Percentiles rank a stretch among this genome's conserved stretches.
These are phyloP conservation scores for Illadopsis cleaveri DNA, from an alignment of 2,113 vertebrate genomes.

Conservation along the genomic window DNA sequence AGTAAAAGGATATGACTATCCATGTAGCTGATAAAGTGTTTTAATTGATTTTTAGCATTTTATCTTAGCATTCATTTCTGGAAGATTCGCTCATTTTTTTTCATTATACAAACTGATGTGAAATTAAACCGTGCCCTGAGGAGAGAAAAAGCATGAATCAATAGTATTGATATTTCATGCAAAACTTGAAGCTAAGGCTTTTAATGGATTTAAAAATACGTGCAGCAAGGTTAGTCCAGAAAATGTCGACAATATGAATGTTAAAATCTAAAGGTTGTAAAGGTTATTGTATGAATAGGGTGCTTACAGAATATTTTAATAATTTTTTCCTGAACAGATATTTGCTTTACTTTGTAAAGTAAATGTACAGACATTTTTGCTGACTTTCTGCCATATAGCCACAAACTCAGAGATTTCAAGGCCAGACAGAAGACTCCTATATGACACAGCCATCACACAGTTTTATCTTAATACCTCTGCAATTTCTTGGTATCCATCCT, in stretches of 20 bases:
- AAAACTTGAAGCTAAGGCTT: not conserved
- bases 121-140: constrained; percentile 25
- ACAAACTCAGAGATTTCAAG: not conserved
- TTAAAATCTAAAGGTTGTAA: not conserved
- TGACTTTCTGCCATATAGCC: not conserved
- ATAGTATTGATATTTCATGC: constrained; percentile 49
- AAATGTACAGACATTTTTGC: not conserved
- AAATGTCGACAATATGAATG: not conserved
- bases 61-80: not conserved
- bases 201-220: not conserved
- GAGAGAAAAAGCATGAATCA: constrained; percentile 16
- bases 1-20: not conserved
- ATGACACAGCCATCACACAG: not conserved
- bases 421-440: not conserved
- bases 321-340: not conserved
- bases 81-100: constrained; percentile 21
- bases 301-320: not conserved
- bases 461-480: not conserved
- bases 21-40: not conserved
- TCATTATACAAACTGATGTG: constrained; percentile 32
- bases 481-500: not conserved
- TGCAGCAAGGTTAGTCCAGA: not conserved
- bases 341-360: not conserved
- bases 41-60: constrained; percentile 28
- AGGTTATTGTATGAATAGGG: not conserved